Base-by-base conservation (phyloP, 2,888 invertebrate species). In the Caenorhabditis plicata region DNA sequence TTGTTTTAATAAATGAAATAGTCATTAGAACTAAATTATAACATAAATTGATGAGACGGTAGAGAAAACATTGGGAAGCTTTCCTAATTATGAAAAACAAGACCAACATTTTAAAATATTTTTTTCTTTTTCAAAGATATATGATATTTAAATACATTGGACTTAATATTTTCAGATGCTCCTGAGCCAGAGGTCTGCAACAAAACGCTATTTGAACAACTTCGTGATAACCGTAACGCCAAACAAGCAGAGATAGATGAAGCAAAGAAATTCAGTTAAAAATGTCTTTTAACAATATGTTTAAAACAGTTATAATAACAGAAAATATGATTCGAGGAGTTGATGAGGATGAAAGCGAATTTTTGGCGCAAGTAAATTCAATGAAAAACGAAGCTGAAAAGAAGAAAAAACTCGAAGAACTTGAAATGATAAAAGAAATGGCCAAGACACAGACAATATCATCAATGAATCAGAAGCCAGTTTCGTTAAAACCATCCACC, bases 291-390 rank as follows among this genome's bases (percentile, higher is more conserved):
- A 13, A 33, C 7, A 33, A 29, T 41, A 11, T 33, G 26, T 4
- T 7, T 11, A 27, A 3, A 31, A 4, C 17, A 27, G 13, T 23
- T 23, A 39, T 17, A 19, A 4, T n/a, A 7, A 22, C 73, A 86
- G 86, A 85, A 75, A 86, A 87, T 77, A 84, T 86, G 81, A 85
- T 87, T 3, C 84, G 92, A 81, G 93, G 93, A 0, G 84, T 96
- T 41, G 93, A 95, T 81, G 94, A 94, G 81, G 96, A 95, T 81
- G 96, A 96, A 84, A 90, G 92, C 0, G 90, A 92, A 64, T 96
- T 95, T 82, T 84, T 96, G 41, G 92, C 95, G 78, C 85, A 90
- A 53, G 91, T 96, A 3, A 92, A 74, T 40, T 42, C 66, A 4
- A 52, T 63, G 22, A 75, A 78, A 25, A 42, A 53, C 7, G 55